phyloP scores from a whole-genome alignment of 1,140 invertebrate species.

The Fopius arisanus region DNA sequence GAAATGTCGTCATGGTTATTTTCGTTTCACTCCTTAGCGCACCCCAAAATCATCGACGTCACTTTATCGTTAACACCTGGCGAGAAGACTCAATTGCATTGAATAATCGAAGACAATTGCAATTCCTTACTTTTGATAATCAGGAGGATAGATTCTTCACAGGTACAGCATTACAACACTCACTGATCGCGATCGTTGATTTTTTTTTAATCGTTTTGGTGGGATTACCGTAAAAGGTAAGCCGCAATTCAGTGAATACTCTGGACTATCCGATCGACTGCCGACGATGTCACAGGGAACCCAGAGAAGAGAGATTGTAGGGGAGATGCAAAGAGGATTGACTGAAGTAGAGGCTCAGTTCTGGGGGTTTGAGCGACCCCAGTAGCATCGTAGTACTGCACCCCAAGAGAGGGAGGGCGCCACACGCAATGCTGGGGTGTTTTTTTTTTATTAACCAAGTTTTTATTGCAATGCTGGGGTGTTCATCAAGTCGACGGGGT shows the following conservation, averaged over 20 bases:
- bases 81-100: no score
- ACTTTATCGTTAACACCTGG: not conserved
- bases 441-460: no score
- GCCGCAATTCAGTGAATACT: constrained; percentile 37
- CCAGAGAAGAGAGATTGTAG: no score
- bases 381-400: no score
- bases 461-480: no score
- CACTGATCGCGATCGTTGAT: constrained; percentile 34
- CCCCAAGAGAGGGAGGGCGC: no score
- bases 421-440: no score
- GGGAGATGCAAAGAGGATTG: no score
- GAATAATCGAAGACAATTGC: no score
- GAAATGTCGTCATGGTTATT: constrained; percentile 14
- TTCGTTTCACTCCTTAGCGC: not conserved
- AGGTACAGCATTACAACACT: constrained; percentile 10
- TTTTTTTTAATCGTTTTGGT: constrained; percentile 44
- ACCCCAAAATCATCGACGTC: not conserved
- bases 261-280: constrained; percentile 21
- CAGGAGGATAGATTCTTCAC: not conserved
- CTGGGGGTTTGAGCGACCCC: no score
- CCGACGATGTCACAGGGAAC: not conserved
- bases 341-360: no score
- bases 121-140: constrained; percentile 25
- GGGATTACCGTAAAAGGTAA: constrained; percentile 63
- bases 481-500: no score